Evolutionary conservation across 2,888 invertebrate species (phyloP), one percentile per base, ranked within the genome.

Genomic region (Stegophylla sp.): DNA sequence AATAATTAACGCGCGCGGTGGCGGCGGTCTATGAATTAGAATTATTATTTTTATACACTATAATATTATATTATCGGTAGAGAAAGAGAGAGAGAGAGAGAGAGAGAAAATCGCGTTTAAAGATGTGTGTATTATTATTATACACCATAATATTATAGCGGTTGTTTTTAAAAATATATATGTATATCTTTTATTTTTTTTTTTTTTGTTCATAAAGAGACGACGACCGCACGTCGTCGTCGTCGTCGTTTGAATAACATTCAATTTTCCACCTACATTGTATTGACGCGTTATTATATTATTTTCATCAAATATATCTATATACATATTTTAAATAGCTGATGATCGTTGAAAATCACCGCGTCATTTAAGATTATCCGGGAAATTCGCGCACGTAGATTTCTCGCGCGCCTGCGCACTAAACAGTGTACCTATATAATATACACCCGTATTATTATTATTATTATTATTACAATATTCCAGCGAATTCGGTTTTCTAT

Each of bases 321-420:
- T 51, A 51, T 51, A 51, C n/a, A 23, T 20, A 51, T 41, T 15
- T 23, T 15, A n/a, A 59, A 15, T 15, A 41, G 15, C 26, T 26
- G 26, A 43, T 43, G 20, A 48, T 61, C 9, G 13, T 69, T 15
- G 28, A 45, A 74, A 63, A 74, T 74, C 61, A 63, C 61, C 34
- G 23, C 63, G 51, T 75, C 74, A 48, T 74, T 74, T 63, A 63
- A 51, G 63, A 63, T 75, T 75, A 75, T 41, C 51, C 74, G 12
- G 15, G 23, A 63, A 64, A 63, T 63, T 75, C 63, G 63, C 48
- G 28, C 61, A 28, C 61, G 61, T 61, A 61, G 15, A 10, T 4
- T 26, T 3, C 15, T 15, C 15, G 51, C 51, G 17, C 17, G 17
- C 4, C 17, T 4, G 4, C 51, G 17, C 51, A 17, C 15, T 51